A percentile compares a stretch with the other conserved stretches of the same genome.
These are phyloP conservation scores for Rhineura floridana DNA, from an alignment of 2,113 vertebrate genomes.

Conservation along the genomic window DNA sequence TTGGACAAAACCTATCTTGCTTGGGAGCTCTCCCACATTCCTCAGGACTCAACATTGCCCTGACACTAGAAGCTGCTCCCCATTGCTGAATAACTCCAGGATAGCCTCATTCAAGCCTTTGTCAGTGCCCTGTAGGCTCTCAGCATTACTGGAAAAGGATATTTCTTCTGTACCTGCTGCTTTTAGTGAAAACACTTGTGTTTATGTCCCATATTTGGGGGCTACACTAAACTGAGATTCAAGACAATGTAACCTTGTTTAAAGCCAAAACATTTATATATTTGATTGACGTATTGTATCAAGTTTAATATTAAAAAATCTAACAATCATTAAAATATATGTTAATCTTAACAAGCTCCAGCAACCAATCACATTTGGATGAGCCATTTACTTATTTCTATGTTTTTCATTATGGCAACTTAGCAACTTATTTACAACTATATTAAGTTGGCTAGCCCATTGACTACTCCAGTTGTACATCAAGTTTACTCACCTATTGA, in stretches of 20 bases:
- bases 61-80: too few relatives aligned
- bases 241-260: too few relatives aligned
- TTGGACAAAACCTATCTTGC: too few relatives aligned
- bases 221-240: background rate
- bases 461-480: background rate
- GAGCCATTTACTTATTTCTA: background rate
- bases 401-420: background rate
- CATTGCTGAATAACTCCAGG: too few relatives aligned
- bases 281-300: too few relatives aligned
- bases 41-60: too few relatives aligned
- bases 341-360: background rate
- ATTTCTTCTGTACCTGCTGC: background rate
- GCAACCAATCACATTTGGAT: background rate
- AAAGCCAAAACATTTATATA: background rate
- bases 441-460: background rate
- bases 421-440: background rate
- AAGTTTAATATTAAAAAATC: background rate
- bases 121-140: too few relatives aligned
- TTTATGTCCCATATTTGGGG: background rate
- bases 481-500: background rate
- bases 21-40: too few relatives aligned
- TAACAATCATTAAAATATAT: too few relatives aligned
- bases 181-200: background rate
- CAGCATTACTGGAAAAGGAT: too few relatives aligned
- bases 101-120: too few relatives aligned